A percentile compares a stretch with the other conserved stretches of the same genome.
phyloP scores from a whole-genome alignment of 2,113 vertebrate species.

The Cichladusa arquata region DNA sequence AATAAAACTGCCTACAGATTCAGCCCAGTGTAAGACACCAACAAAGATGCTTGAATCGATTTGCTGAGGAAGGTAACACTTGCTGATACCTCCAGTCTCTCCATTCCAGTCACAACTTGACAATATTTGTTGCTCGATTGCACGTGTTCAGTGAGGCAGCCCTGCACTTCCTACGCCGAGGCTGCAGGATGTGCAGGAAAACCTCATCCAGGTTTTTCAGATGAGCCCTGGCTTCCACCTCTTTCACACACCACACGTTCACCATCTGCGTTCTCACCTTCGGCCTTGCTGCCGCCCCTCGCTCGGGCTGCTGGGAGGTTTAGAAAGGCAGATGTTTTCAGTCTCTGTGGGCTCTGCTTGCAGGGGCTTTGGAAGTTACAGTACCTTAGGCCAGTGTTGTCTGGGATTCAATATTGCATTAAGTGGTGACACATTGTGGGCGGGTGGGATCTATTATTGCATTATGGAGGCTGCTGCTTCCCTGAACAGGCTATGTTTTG shows the following conservation, averaged over 20 bases:
- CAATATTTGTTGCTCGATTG: not conserved
- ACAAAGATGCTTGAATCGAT: not conserved
- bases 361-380: slow-evolving; percentile 64
- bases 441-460: slow-evolving; percentile 79
- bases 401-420: slow-evolving; percentile 71
- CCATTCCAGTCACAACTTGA: not conserved
- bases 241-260: not conserved
- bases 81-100: slow-evolving; percentile 6
- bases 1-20: slow-evolving; percentile 4
- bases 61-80: not conserved
- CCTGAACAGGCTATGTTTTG: slow-evolving; percentile 87
- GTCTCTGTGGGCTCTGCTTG: slow-evolving; percentile 45
- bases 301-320: slow-evolving; percentile 16
- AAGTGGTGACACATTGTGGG: slow-evolving; percentile 63
- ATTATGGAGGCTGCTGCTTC: slow-evolving; percentile 74
- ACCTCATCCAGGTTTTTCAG: not conserved
- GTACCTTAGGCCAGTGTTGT: slow-evolving; percentile 73
- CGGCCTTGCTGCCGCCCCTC: not conserved
- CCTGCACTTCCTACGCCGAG: slow-evolving; percentile 15
- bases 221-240: slow-evolving; percentile 10
- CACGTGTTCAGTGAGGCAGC: not conserved
- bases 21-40: not conserved
- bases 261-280: slow-evolving; percentile 24
- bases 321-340: slow-evolving; percentile 18
- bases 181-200: not conserved